Evolutionary conservation across 2,113 vertebrate genomes (phyloP).

Genomic region (Cyprinodon tularosa): DNA sequence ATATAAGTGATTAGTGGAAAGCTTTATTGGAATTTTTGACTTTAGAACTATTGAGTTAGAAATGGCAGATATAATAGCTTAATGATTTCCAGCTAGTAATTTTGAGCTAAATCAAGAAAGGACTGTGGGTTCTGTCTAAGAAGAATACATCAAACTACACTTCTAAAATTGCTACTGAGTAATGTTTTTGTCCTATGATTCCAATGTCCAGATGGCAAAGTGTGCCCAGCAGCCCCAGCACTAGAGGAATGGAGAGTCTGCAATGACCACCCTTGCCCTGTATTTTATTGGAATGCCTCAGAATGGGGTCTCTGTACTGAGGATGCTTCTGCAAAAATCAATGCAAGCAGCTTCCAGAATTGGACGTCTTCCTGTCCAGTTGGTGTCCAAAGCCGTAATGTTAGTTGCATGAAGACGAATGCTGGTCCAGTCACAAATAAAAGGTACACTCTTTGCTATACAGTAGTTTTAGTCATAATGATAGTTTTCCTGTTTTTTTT

Average conservation of each 20-base stretch:
- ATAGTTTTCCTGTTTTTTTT: no score
- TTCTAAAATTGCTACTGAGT: background rate
- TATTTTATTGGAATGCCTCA: constrained; percentile 89
- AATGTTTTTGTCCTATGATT: background rate
- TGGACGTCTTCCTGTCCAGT: constrained; percentile 80
- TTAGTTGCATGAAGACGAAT: constrained; percentile 86
- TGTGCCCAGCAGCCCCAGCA: constrained; percentile 84
- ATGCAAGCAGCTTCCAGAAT: constrained; percentile 75
- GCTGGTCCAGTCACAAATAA: constrained; percentile 85
- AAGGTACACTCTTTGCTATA: constrained; percentile 80
- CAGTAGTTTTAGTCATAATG: background rate
- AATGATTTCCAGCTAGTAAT: background rate
- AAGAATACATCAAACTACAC: background rate
- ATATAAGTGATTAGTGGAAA: background rate
- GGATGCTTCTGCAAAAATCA: constrained; percentile 73
- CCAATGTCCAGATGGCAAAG: constrained; percentile 80
- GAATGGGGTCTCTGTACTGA: constrained; percentile 88
- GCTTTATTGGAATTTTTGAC: background rate
- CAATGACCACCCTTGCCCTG: constrained; percentile 85
- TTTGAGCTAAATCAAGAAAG: background rate
- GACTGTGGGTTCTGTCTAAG: background rate
- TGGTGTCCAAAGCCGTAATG: constrained; percentile 87
- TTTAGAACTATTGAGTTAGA: background rate
- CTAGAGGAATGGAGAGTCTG: constrained; percentile 90
- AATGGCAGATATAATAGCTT: background rate